A percentile compares a stretch with the other conserved stretches of the same genome.
Evolutionary conservation across 1,140 invertebrate genomes (phyloP).

Genomic region (Neuroterus valhalla): DNA sequence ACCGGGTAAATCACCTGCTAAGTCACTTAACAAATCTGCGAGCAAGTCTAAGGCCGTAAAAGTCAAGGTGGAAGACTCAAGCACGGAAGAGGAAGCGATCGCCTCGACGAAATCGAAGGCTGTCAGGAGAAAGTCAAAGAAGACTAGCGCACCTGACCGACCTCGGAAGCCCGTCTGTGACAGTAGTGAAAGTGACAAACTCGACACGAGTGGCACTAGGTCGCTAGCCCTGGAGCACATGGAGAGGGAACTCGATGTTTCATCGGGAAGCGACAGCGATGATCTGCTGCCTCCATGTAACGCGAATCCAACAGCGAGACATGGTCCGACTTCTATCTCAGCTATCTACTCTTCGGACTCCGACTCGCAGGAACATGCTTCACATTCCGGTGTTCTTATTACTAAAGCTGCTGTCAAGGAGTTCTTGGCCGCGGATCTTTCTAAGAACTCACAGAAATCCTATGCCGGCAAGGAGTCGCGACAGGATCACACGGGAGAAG

Average conservation of each 20-base stretch:
- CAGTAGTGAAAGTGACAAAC: constrained; percentile 61
- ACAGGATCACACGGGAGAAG: constrained; percentile 57
- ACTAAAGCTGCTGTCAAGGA: constrained; percentile 91
- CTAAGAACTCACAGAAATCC: constrained; percentile 66
- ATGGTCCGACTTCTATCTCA: constrained; percentile 67
- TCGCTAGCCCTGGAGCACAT: constrained; percentile 81
- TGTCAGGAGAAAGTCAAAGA: constrained; percentile 65
- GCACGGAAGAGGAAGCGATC: constrained; percentile 66
- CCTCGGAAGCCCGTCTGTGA: constrained; percentile 55
- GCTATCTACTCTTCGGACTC: constrained; percentile 85
- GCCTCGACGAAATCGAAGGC: constrained; percentile 56
- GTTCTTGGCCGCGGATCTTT: constrained; percentile 76
- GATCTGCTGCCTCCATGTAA: constrained; percentile 80
- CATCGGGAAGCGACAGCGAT: constrained; percentile 84
- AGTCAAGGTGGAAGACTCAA: constrained; percentile 60
- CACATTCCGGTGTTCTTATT: constrained; percentile 76
- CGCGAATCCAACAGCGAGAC: constrained; percentile 60
- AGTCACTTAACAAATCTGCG: constrained; percentile 49
- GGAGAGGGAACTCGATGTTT: constrained; percentile 79
- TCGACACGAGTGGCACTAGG: constrained; percentile 59
- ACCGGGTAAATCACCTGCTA: constrained; percentile 54
- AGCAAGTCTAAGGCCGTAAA: constrained; percentile 24
- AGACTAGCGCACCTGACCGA: constrained; percentile 60
- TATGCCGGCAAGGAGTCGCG: constrained; percentile 58
- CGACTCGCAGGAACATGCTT: constrained; percentile 80